phyloP scores from a whole-genome alignment of 2,888 invertebrate species.

The Brachyopa scutellaris region DNA sequence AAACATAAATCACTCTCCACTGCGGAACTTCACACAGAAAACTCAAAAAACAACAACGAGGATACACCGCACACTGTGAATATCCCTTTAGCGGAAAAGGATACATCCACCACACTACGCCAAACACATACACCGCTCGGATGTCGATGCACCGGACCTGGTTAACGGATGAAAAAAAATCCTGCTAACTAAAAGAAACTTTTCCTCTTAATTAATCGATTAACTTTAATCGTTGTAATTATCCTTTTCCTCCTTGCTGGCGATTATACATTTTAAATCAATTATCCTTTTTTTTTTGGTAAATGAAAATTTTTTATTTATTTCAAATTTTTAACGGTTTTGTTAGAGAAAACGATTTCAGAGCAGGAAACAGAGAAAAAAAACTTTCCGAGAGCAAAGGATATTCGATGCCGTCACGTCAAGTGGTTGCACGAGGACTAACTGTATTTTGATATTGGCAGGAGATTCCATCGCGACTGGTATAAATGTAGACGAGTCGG shows the following conservation, averaged over 20 bases:
- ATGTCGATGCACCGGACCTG: slow-evolving; percentile 45
- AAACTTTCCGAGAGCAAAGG: slow-evolving; percentile 68
- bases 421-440: slow-evolving; percentile 81
- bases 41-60: slow-evolving; percentile 72
- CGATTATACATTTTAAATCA: slow-evolving; percentile 28
- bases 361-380: neutral
- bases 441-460: slow-evolving; percentile 70
- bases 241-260: slow-evolving; percentile 24
- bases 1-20: slow-evolving; percentile 78
- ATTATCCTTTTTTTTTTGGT: slow-evolving; percentile 23
- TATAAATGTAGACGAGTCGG: slow-evolving; percentile 55
- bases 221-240: slow-evolving; percentile 52
- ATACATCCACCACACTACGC: slow-evolving; percentile 37
- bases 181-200: slow-evolving; percentile 37
- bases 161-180: slow-evolving; percentile 29
- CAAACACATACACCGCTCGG: slow-evolving; percentile 30
- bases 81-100: slow-evolving; percentile 55
- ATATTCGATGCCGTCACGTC: slow-evolving; percentile 80
- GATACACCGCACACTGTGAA: slow-evolving; percentile 58
- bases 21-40: slow-evolving; percentile 54
- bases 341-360: neutral
- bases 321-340: slow-evolving; percentile 53
- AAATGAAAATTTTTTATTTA: slow-evolving; percentile 9
- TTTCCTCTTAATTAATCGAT: slow-evolving; percentile 62
- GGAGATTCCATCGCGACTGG: slow-evolving; percentile 51